Base-by-base conservation (phyloP, 2,797 vertebrate species). In the Rhinella marina region DNA sequence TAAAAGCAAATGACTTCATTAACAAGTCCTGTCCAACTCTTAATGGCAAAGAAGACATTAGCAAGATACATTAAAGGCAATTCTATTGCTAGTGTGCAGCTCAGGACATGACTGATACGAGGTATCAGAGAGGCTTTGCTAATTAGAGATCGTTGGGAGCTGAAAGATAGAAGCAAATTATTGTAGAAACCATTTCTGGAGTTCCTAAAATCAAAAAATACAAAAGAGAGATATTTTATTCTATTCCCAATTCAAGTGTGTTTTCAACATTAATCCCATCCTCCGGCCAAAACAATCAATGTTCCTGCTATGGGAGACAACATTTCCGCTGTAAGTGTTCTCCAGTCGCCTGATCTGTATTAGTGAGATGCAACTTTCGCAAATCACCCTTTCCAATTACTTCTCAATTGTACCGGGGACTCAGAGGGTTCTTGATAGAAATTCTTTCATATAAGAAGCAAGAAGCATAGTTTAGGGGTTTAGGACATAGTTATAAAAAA, bases 1-100 rank as follows among this genome's bases (percentile, higher is more conserved):
- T 78, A 83, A 89, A 86, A 89, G 80, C 80, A 89, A 89, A 89
- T 89, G 80, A 86, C 80, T 89, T 82, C 81, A 86, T 89, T 89
- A 89, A 86, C 80, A 89, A 89, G 73, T 89, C 19, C 85, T 89
- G 85, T 86, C 80, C 84, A 82, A 86, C 61, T 72, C 81, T 86
- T 89, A 89, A 89, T 86, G 84, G 84, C 80, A 86, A 86, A 81
- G 41, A 86, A 66, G 52, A 83, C 80, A 89, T 89, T 89, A 83
- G 84, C 88, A 79, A 79, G 84, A 86, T 83, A 79, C 85, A 89
- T 86, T 89, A 86, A 89, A 82, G 73, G 52, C 61, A 16, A 48
- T 82, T 86, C 62, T 64, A 62, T 80, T 68, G 85, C 76, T 86
- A 86, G 59, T 82, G 25, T 82, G 70, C 79, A 17, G 72, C 81